Evolutionary conservation across 2,888 invertebrate genomes (phyloP).

Genomic region (Microctonus hyperodae): DNA sequence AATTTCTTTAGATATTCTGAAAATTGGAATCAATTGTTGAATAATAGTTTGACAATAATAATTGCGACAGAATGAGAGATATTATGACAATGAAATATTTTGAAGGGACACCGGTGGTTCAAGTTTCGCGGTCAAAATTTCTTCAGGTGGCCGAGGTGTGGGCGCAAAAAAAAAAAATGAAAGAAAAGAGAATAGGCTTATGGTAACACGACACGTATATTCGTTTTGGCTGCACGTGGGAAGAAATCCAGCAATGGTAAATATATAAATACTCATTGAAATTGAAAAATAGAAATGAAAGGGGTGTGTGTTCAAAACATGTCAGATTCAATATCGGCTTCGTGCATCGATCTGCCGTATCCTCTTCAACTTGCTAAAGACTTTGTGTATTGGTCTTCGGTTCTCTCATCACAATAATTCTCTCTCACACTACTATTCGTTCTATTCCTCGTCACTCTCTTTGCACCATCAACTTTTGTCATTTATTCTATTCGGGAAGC

Average conservation of each 20-base stretch:
- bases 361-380: conserved; percentile 17
- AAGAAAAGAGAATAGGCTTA: neutral
- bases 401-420: neutral
- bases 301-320: conserved; percentile 62
- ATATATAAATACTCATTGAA: conserved; percentile 60
- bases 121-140: conserved; percentile 57
- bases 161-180: conserved; percentile 41
- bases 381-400: conserved; percentile 12
- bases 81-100: conserved; percentile 2
- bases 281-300: conserved; percentile 52
- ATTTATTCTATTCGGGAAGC: conserved; percentile 29
- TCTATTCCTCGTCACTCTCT: neutral
- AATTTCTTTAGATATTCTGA: too few species aligned
- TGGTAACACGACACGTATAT: conserved; percentile 55
- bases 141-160: conserved; percentile 46
- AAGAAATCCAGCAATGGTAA: conserved; percentile 51
- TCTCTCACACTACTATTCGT: neutral
- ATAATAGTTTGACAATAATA: neutral
- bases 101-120: conserved; percentile 24
- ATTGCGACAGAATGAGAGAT: neutral
- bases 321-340: conserved; percentile 61
- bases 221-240: conserved; percentile 56
- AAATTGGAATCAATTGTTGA: too few species aligned
- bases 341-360: conserved; percentile 55
- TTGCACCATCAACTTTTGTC: conserved; percentile 26